Conservation (phyloP, 2,113 vertebrate genomes). For the Phyllostomus discolor region DNA sequence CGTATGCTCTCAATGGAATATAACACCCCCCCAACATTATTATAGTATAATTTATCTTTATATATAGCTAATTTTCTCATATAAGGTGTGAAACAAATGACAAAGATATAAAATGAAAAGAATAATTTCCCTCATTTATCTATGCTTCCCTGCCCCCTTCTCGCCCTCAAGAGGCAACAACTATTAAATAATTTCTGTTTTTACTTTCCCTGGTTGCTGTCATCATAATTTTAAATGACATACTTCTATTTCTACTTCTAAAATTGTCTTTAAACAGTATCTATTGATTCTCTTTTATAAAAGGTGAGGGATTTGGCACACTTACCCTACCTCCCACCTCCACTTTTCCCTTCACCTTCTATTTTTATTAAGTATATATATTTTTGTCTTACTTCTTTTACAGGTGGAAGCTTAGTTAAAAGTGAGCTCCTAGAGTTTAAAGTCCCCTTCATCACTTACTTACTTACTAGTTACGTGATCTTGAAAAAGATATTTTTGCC, state of each 20-base stretch:
- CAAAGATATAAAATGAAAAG: background rate
- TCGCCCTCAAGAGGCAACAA: background rate
- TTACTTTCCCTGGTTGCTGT: background rate
- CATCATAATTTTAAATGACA: slow-evolving; percentile 22
- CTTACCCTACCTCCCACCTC: background rate
- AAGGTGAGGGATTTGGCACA: background rate
- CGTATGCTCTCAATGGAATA: background rate
- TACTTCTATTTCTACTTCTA: slow-evolving; percentile 2
- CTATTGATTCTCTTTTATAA: background rate
- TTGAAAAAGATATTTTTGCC: background rate
- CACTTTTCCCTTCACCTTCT: background rate
- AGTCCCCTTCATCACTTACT: background rate
- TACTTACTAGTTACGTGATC: background rate
- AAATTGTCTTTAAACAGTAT: background rate
- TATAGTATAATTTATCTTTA: background rate
- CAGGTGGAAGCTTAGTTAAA: background rate
- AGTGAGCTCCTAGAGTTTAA: background rate
- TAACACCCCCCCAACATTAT: background rate
- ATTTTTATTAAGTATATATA: background rate
- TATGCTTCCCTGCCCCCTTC: background rate
- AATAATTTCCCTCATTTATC: background rate
- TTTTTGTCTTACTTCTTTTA: background rate
- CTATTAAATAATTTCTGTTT: background rate
- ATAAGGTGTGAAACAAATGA: background rate
- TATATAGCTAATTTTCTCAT: background rate